Evolutionary conservation across 2,797 vertebrate species (phyloP).

Genomic region (Peromyscus eremicus): DNA sequence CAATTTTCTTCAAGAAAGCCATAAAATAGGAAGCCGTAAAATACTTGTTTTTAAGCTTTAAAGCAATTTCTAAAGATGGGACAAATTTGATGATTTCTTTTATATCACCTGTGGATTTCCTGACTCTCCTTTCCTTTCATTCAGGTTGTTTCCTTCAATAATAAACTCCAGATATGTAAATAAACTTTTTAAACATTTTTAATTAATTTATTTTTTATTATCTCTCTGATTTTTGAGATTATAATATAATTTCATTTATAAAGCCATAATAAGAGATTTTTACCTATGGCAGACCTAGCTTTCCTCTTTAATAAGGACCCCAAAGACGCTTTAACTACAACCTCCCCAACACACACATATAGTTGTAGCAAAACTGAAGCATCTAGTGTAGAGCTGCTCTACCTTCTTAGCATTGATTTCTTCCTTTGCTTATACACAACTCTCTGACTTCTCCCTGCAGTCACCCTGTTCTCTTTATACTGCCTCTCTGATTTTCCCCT

Average conservation of each 20-base stretch:
- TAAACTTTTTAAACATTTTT: neutral
- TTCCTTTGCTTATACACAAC: neutral
- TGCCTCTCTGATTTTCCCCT: neutral
- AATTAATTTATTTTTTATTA: neutral
- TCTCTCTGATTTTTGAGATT: neutral
- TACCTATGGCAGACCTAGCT: neutral
- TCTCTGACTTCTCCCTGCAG: neutral
- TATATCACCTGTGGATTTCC: neutral
- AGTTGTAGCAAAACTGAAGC: constrained; percentile 9
- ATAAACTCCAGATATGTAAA: constrained; percentile 15
- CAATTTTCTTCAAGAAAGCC: neutral
- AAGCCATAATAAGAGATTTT: constrained; percentile 20
- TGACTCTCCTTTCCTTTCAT: constrained; percentile 10
- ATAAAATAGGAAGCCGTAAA: neutral
- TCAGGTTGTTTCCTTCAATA: neutral
- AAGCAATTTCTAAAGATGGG: constrained; percentile 10
- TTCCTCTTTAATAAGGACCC: neutral
- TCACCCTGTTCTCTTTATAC: neutral
- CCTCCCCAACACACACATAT: neutral
- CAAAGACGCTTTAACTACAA: neutral
- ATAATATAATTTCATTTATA: constrained; percentile 6
- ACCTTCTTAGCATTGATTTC: neutral
- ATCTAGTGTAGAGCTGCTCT: neutral
- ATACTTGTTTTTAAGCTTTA: neutral
- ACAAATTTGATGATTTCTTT: constrained; percentile 38